phyloP scores from a whole-genome alignment of 2,888 invertebrate species.

The Azorinus chamasolen region DNA sequence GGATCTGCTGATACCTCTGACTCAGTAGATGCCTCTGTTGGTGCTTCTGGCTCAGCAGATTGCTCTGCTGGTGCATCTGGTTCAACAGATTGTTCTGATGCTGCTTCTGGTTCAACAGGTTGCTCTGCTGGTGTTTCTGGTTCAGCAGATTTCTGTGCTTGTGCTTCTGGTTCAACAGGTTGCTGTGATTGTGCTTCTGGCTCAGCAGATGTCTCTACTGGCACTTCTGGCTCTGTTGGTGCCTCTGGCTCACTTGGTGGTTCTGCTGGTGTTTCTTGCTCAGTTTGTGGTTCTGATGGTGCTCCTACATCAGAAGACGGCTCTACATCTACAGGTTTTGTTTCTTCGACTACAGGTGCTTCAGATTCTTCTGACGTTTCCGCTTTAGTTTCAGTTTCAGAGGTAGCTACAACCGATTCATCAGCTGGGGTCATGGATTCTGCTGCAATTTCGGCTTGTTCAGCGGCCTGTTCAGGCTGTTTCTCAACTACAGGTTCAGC shows the following conservation, averaged over 20 bases:
- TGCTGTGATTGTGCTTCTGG: not conserved
- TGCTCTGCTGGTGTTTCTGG: not conserved
- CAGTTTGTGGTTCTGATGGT: not conserved
- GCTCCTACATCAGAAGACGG: not conserved
- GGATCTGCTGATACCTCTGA: too few species aligned
- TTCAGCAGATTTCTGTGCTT: not conserved
- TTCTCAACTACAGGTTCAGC: not conserved
- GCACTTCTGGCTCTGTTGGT: not conserved
- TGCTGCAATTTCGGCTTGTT: not conserved
- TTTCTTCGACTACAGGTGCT: constrained; percentile 23
- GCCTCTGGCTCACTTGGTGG: not conserved
- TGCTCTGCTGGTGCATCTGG: not conserved
- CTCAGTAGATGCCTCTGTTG: too few species aligned
- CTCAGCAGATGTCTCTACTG: not conserved
- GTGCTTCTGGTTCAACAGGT: constrained; percentile 5
- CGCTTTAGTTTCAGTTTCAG: constrained; percentile 27
- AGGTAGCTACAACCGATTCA: constrained; percentile 12
- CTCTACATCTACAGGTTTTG: not conserved
- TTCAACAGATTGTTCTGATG: not conserved
- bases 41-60: too few species aligned
- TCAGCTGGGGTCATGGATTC: constrained; percentile 1
- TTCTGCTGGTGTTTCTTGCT: not conserved
- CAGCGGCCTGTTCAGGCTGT: not conserved
- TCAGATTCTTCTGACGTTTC: constrained; percentile 28
- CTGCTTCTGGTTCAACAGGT: not conserved